phyloP scores from a whole-genome alignment of 1,140 invertebrate species.

The Brachionus manjavacas region DNA sequence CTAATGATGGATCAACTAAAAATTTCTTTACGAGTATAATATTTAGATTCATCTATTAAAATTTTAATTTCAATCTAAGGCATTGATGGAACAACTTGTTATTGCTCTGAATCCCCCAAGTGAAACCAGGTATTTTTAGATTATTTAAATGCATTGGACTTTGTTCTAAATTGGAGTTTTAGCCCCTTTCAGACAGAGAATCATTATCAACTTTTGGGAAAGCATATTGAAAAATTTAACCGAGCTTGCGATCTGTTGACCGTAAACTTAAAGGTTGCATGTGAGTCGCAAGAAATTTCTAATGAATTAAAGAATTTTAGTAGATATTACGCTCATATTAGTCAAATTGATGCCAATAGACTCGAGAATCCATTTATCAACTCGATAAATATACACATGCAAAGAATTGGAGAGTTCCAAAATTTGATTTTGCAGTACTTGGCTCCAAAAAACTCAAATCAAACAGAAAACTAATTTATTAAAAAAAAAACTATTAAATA shows the following conservation, averaged over 20 bases:
- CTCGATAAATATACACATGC: constrained; percentile 21
- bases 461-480: not conserved
- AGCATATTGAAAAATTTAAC: constrained; percentile 38
- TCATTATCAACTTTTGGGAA: constrained; percentile 27
- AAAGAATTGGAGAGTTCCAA: constrained; percentile 3
- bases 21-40: not conserved
- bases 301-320: constrained; percentile 9
- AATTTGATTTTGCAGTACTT: not conserved
- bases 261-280: constrained; percentile 15
- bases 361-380: constrained; percentile 17
- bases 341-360: not conserved
- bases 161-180: not conserved
- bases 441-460: not conserved
- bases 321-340: constrained; percentile 30
- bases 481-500: too few relatives aligned
- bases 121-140: constrained; percentile 19
- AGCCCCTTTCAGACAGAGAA: constrained; percentile 31
- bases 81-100: not conserved
- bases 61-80: not conserved
- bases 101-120: not conserved
- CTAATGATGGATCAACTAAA: not conserved
- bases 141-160: not conserved
- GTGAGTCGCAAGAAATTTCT: constrained; percentile 21
- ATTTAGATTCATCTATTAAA: not conserved
- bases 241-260: not conserved